Conservation (phyloP, 1,140 invertebrate species). For the Leptestheria dahalacensis region DNA sequence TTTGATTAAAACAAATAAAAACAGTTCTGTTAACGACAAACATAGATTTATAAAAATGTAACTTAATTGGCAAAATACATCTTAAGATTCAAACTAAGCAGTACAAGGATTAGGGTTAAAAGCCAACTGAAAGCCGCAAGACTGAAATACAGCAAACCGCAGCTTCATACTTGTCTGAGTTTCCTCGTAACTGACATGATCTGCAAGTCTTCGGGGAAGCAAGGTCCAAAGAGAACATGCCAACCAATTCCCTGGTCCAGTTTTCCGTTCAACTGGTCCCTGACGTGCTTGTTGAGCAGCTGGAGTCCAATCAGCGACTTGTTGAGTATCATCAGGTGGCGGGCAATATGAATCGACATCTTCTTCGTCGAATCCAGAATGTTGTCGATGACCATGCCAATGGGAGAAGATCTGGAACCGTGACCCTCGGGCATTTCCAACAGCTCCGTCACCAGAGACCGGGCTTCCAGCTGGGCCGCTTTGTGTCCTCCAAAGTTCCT, state of each 20-base stretch:
- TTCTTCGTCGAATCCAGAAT: constrained; percentile 1
- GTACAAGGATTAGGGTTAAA: too few relatives aligned
- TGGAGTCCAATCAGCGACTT: constrained; percentile 1
- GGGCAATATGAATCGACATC: constrained; percentile 4
- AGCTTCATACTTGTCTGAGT: neutral
- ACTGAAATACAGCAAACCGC: too few relatives aligned
- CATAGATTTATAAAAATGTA: too few relatives aligned
- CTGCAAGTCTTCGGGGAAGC: constrained; percentile 3
- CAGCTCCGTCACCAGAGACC: neutral
- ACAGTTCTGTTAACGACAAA: too few relatives aligned
- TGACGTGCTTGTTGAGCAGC: constrained; percentile 1
- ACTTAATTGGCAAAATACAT: too few relatives aligned
- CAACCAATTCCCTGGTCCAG: neutral
- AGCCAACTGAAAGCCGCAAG: too few relatives aligned
- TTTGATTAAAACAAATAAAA: too few relatives aligned
- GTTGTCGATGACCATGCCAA: neutral
- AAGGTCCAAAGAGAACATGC: constrained; percentile 7
- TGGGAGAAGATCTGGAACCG: neutral
- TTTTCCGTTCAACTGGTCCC: neutral
- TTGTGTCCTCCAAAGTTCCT: constrained; percentile 6
- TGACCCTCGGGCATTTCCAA: neutral
- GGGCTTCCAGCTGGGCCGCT: neutral
- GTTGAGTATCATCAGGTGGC: constrained; percentile 7
- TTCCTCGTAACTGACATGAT: constrained; percentile 6
- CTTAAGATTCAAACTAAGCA: too few relatives aligned